Evolutionary conservation across 1,140 invertebrate genomes (phyloP).

Genomic region (Holcopasites calliopsidis): DNA sequence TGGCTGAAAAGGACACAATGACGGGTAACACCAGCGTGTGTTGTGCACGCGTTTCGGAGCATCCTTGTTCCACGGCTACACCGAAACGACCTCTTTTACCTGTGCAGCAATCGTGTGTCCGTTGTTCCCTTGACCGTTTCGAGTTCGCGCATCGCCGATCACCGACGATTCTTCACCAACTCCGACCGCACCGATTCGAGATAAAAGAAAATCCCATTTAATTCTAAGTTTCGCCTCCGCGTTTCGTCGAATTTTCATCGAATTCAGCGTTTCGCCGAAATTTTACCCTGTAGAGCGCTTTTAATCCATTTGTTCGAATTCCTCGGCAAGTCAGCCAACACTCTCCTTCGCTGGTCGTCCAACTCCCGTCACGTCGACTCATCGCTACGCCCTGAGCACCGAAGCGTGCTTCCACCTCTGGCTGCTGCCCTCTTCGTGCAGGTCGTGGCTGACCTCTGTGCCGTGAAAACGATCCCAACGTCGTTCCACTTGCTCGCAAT

Average conservation of each 20-base stretch:
- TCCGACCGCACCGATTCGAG: slow-evolving; percentile 8
- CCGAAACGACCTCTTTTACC: slow-evolving; percentile 33
- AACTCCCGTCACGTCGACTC: slow-evolving; percentile 57
- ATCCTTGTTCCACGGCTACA: slow-evolving; percentile 1
- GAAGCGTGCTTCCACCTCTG: slow-evolving; percentile 78
- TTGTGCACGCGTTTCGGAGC: slow-evolving; percentile 1
- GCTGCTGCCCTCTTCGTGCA: slow-evolving; percentile 69
- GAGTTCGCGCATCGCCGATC: slow-evolving; percentile 31
- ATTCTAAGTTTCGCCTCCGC: no score
- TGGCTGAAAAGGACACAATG: slow-evolving; percentile 51
- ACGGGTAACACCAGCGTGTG: slow-evolving; percentile 39
- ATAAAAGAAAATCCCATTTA: slow-evolving; percentile 32
- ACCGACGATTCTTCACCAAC: slow-evolving; percentile 30
- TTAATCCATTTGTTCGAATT: no score
- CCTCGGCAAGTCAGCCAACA: not conserved
- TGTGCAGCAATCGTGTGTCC: no score
- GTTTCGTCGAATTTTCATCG: no score
- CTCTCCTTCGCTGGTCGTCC: no score
- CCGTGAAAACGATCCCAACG: slow-evolving; percentile 60
- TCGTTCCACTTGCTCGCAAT: slow-evolving; percentile 63
- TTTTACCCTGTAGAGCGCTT: no score
- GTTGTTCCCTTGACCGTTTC: slow-evolving; percentile 15
- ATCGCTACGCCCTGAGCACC: slow-evolving; percentile 70
- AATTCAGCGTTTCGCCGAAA: no score
- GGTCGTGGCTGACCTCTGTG: slow-evolving; percentile 71